A percentile compares a stretch with the other conserved stretches of the same genome.
These are phyloP conservation scores for Melinaea marsaeus DNA, from an alignment of 2,888 invertebrate genomes.

Conservation along the genomic window DNA sequence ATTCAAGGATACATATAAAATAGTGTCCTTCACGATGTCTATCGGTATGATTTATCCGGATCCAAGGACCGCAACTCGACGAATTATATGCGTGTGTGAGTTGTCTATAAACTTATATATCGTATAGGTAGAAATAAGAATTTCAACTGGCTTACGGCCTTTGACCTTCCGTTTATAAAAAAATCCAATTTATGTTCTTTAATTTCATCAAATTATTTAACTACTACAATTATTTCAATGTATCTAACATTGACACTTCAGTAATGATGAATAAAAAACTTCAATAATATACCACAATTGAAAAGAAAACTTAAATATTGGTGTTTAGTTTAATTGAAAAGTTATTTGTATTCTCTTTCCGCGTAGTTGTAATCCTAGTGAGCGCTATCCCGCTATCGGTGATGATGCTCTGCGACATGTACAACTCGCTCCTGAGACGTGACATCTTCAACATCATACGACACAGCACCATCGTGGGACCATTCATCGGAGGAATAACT, in stretches of 20 bases:
- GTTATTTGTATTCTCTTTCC: too few species aligned
- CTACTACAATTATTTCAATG: too few species aligned
- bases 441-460: slow-evolving; percentile 54
- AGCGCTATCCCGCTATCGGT: slow-evolving; percentile 31
- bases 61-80: slow-evolving; percentile 35
- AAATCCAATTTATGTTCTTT: too few species aligned
- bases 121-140: too few species aligned
- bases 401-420: slow-evolving; percentile 43
- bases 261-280: too few species aligned
- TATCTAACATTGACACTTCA: too few species aligned
- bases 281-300: too few species aligned
- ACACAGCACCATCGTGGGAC: slow-evolving; percentile 55
- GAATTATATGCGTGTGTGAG: slow-evolving; percentile 30
- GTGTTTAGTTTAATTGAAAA: not conserved
- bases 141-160: too few species aligned
- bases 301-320: slow-evolving; percentile 41
- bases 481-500: slow-evolving; percentile 46
- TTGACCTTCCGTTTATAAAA: too few species aligned
- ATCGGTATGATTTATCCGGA: slow-evolving; percentile 51
- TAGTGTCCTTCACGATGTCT: slow-evolving; percentile 44
- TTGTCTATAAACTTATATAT: too few species aligned
- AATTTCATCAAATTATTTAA: too few species aligned
- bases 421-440: slow-evolving; percentile 33
- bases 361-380: slow-evolving; percentile 33
- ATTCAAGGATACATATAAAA: slow-evolving; percentile 47